A percentile compares a stretch with the other conserved stretches of the same genome.
Conservation (phyloP, 2,113 vertebrate species). For the Bubo blakistoni region DNA sequence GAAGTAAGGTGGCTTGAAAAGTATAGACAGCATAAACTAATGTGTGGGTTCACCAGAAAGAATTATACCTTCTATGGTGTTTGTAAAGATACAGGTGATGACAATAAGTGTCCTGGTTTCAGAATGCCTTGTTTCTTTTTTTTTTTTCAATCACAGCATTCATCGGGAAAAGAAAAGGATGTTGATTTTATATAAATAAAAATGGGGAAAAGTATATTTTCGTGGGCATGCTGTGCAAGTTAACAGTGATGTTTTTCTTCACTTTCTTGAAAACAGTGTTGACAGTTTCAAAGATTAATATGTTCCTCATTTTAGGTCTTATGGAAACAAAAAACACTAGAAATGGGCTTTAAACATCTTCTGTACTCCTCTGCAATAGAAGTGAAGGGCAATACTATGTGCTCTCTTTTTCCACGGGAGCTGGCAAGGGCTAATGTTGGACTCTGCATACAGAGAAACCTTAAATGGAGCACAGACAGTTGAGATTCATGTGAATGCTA, state of each 20-base stretch:
- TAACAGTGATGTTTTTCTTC: neutral
- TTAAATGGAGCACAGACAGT: neutral
- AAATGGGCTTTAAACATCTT: neutral
- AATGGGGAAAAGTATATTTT: neutral
- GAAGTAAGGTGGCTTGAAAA: slow-evolving; percentile 57
- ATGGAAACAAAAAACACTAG: neutral
- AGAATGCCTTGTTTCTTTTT: neutral
- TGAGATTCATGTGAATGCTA: neutral
- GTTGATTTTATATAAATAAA: slow-evolving; percentile 33
- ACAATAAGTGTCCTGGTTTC: neutral
- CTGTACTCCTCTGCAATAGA: neutral
- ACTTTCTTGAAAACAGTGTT: neutral
- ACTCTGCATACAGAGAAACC: neutral
- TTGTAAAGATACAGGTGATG: neutral
- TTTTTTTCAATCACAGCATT: neutral
- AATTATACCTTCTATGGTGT: neutral
- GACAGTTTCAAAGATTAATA: neutral
- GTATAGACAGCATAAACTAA: slow-evolving; percentile 24
- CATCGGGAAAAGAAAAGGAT: neutral
- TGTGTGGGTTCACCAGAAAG: neutral
- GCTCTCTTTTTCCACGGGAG: neutral
- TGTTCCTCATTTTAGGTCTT: neutral
- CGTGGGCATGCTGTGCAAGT: neutral
- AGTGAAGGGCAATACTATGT: neutral
- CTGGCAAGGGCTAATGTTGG: neutral